Conservation (phyloP, 2,113 vertebrate genomes). For the Chascanopsetta lugubris region DNA sequence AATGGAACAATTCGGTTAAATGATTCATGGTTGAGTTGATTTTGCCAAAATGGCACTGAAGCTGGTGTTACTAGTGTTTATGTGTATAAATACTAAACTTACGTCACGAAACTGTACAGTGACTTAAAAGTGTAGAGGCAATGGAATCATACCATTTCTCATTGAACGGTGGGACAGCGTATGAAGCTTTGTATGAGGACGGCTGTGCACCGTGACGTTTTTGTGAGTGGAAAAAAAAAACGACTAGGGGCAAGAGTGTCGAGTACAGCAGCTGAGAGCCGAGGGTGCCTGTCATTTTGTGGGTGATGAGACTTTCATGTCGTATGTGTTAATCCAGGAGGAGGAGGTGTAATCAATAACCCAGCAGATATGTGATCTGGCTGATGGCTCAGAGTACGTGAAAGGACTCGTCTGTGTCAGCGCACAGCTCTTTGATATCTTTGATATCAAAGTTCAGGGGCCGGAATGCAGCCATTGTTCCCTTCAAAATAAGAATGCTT, state of each 20-base stretch:
- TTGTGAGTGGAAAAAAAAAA: too few relatives aligned
- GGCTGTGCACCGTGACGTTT: too few relatives aligned
- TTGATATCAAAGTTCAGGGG: constrained; percentile 72
- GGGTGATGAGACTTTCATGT: constrained; percentile 41
- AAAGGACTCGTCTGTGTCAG: constrained; percentile 56
- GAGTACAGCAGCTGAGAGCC: constrained; percentile 21
- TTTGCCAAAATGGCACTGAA: too few relatives aligned
- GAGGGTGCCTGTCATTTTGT: constrained; percentile 39
- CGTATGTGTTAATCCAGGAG: constrained; percentile 51
- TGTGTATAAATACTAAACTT: too few relatives aligned
- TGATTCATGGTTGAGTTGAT: too few relatives aligned
- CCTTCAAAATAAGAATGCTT: constrained; percentile 60
- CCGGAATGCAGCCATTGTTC: constrained; percentile 71
- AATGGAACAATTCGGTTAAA: too few relatives aligned
- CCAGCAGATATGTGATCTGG: constrained; percentile 67
- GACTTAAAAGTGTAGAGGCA: too few relatives aligned
- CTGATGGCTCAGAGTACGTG: constrained; percentile 49
- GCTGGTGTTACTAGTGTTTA: too few relatives aligned
- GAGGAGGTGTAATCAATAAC: constrained; percentile 68
- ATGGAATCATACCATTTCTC: too few relatives aligned
- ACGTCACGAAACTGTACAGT: too few relatives aligned
- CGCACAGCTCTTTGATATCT: constrained; percentile 70
- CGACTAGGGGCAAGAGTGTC: not conserved
- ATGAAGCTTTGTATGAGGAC: constrained; percentile 2
- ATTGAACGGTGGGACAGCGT: too few relatives aligned